A percentile compares a stretch with the other conserved stretches of the same genome.
phyloP scores from a whole-genome alignment of 2,113 vertebrate genomes.

The Meriones unguiculatus region DNA sequence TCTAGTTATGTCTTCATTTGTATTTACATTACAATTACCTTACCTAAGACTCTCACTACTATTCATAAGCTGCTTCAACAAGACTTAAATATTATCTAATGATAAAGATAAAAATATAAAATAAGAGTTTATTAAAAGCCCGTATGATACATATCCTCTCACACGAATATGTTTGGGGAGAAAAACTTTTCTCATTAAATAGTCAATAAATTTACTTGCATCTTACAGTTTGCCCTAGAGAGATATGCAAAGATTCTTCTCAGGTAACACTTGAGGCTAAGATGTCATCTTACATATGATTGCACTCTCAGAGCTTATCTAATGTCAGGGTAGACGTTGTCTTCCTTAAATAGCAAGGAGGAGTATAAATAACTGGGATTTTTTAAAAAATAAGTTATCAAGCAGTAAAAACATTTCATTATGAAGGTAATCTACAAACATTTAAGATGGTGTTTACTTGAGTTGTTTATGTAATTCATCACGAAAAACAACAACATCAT shows the following conservation, averaged over 20 bases:
- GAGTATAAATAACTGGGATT: constrained; percentile 13
- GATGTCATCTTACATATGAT: neutral
- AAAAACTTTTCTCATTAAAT: neutral
- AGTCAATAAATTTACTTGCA: neutral
- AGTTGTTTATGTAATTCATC: neutral
- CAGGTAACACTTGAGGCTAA: neutral
- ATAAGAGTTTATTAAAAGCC: neutral
- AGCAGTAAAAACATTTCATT: neutral
- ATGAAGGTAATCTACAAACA: neutral
- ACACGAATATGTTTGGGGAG: neutral
- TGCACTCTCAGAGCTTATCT: neutral
- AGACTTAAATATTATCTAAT: neutral
- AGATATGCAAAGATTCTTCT: neutral
- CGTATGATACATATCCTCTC: neutral
- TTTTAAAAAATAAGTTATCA: constrained; percentile 1
- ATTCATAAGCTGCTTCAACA: neutral
- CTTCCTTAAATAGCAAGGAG: neutral
- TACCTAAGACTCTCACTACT: neutral
- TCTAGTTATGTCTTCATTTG: neutral
- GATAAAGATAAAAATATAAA: constrained; percentile 13
- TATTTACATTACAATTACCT: neutral
- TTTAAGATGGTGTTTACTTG: neutral
- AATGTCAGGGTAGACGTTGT: neutral
- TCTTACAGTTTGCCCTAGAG: neutral
- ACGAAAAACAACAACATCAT: neutral